Evolutionary conservation across 2,888 invertebrate genomes (phyloP).

Genomic region (Philonicus albiceps): DNA sequence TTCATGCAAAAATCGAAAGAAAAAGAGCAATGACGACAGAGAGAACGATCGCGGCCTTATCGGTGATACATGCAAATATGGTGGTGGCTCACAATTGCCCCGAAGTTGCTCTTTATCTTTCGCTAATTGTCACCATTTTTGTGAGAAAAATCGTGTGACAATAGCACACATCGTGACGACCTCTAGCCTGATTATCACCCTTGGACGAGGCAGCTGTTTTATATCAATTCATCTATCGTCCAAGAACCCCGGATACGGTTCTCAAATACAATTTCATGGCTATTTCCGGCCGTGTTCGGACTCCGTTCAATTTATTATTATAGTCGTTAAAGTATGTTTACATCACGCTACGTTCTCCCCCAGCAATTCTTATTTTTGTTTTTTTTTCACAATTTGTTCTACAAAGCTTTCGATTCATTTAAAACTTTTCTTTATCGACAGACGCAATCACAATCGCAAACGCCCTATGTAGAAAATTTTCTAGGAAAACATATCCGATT

Average conservation of each 20-base stretch:
- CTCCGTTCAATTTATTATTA: neutral
- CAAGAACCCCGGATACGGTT: neutral
- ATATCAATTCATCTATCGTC: neutral
- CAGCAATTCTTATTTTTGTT: neutral
- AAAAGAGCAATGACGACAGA: neutral
- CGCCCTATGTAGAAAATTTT: neutral
- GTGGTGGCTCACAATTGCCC: neutral
- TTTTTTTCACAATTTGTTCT: neutral
- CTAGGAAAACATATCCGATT: neutral
- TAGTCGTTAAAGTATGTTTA: neutral
- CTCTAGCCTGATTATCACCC: neutral
- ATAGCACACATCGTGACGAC: neutral
- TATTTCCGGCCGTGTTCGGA: neutral
- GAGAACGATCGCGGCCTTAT: neutral
- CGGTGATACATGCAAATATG: neutral
- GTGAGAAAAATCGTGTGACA: neutral
- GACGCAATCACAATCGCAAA: neutral
- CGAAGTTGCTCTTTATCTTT: neutral
- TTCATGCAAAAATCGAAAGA: neutral
- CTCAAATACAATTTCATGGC: neutral
- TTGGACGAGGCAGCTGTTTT: neutral
- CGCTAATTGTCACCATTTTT: neutral
- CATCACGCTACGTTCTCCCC: neutral
- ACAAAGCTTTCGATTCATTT: neutral
- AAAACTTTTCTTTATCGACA: neutral